phyloP scores from a whole-genome alignment of 2,888 invertebrate genomes.

The Gymnosoma rotundatum region DNA sequence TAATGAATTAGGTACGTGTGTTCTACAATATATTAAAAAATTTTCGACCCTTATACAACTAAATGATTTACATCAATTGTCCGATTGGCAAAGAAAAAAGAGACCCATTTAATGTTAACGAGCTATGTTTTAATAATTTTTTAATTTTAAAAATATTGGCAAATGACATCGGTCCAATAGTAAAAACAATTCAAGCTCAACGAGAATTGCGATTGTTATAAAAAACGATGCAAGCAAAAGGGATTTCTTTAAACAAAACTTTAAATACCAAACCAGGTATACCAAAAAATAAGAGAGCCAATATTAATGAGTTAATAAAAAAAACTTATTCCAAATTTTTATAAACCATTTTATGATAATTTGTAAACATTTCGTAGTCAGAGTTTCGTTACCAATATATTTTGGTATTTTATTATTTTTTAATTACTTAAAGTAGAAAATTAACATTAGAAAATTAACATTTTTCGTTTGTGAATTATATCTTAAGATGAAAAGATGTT shows the following conservation, averaged over 20 bases:
- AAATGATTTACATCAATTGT: slow-evolving; percentile 21
- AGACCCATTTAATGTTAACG: slow-evolving; percentile 39
- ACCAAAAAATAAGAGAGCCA: slow-evolving; percentile 40
- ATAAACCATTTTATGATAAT: no score
- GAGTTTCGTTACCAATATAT: no score
- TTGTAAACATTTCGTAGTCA: no score
- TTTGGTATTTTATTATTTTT: no score
- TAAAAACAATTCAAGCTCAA: slow-evolving; percentile 48
- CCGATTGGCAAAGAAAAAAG: slow-evolving; percentile 42
- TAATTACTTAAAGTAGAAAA: no score
- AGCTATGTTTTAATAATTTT: slow-evolving; percentile 45
- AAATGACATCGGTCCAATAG: slow-evolving; percentile 54
- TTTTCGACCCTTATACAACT: slow-evolving; percentile 36
- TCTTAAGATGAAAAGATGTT: no score
- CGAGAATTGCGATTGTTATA: slow-evolving; percentile 52
- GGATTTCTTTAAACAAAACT: slow-evolving; percentile 52
- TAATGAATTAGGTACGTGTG: no score
- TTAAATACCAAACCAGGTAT: slow-evolving; percentile 54
- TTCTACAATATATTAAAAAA: no score
- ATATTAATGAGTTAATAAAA: slow-evolving; percentile 50
- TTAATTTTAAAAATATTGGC: slow-evolving; percentile 42
- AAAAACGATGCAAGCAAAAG: slow-evolving; percentile 53
- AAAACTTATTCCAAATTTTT: slow-evolving; percentile 40
- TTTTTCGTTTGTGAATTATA: no score
- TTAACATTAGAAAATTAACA: no score